Percentiles rank a stretch among this genome's conserved stretches.
Conservation (phyloP, 2,888 invertebrate genomes). For the Graphium colonna region DNA sequence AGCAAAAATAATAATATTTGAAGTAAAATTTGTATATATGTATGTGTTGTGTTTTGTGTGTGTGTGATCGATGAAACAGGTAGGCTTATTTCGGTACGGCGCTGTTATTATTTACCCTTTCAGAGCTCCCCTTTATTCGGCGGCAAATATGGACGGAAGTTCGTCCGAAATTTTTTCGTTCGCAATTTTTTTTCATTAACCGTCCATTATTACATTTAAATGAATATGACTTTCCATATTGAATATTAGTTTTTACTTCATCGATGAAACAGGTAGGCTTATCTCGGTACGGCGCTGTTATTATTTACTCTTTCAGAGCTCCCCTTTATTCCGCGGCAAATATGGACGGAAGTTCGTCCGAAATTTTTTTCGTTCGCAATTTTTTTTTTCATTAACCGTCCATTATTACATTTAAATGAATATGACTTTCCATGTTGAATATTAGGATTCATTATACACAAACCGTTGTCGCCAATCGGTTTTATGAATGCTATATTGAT, state of each 20-base stretch:
- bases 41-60: too few species aligned
- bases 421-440: background rate
- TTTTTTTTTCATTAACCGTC: background rate
- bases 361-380: constrained; percentile 1
- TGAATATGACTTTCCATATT: background rate
- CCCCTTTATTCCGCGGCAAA: constrained; percentile 10
- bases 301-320: constrained; percentile 21
- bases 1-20: too few species aligned
- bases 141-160: constrained; percentile 2
- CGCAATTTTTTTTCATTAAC: background rate
- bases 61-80: constrained; percentile 11
- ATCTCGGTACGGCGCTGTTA: constrained; percentile 9
- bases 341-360: background rate
- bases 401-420: background rate
- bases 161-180: background rate
- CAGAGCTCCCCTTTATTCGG: constrained; percentile 11
- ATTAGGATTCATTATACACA: too few species aligned
- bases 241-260: constrained; percentile 14
- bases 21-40: too few species aligned
- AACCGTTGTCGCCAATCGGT: background rate
- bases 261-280: constrained; percentile 12
- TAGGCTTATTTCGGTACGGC: constrained; percentile 11
- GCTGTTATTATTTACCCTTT: constrained; percentile 22
- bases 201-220: background rate
- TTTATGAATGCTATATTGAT: constrained; percentile 10